Base-by-base conservation (phyloP, 2,797 vertebrate species). In the Toxotes lorentzi region DNA sequence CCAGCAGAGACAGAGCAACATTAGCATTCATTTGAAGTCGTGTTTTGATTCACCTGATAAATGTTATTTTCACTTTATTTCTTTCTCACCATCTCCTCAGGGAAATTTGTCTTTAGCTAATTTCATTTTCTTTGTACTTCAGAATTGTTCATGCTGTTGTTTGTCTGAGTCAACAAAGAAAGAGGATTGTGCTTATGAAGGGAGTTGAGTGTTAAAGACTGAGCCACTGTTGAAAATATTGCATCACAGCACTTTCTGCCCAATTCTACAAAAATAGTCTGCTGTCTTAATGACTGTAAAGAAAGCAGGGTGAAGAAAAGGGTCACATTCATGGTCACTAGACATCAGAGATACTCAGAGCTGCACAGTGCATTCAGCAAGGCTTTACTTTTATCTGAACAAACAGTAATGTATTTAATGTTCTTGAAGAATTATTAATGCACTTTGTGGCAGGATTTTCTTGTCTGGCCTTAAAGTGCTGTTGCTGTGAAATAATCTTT, bases 351-450 rank as follows among this genome's bases (percentile, higher is more conserved):
- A 38, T 16, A 21, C 23, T 13, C 11, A 21, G 60, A 47, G 43
- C 63, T 65, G 47, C 43, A 70, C 0, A 41, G 51, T 0, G 4
- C 21, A 70, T 11, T 65, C 38, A 17, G 57, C 19, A 4, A 65
- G 34, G n/a, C 54, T 30, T 60, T 7, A 43, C 43, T 65, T 65
- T 51, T 38, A 56, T 66, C 19, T 34, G 47, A 81, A 54, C 40
- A 62, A 79, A 74, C 69, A 70, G 57, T 65, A 45, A 70, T 57
- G 40, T 74, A 67, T 79, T 75, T 58, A 76, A 69, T 70, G 40
- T 82, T 76, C 10, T n/a, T 62, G 43, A 23, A 78, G 58, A 79
- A 83, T 86, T 71, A 76, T 76, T 61, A 67, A 83, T 83, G 82
- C 57, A 65, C 60, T 75, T 56, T 75, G 59, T 53, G 40, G 53